Conservation (phyloP, 2,797 vertebrate genomes). For the Antennarius maculatus region DNA sequence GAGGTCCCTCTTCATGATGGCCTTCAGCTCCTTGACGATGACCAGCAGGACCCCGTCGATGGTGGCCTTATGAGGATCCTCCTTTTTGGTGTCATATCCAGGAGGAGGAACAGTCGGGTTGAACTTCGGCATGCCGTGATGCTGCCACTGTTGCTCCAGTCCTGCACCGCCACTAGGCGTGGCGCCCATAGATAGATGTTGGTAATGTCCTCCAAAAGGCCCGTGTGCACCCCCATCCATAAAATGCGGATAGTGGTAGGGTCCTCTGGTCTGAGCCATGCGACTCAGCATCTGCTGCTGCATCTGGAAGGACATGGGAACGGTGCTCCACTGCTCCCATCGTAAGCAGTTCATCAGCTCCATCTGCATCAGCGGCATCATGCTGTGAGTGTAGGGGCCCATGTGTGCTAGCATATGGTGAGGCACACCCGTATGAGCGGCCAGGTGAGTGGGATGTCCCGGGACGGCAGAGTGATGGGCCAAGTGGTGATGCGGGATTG, state of each 20-base stretch:
- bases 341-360: slow-evolving; percentile 92
- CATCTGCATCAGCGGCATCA: slow-evolving; percentile 92
- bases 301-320: slow-evolving; percentile 99
- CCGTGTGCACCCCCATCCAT: slow-evolving; percentile 77
- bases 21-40: slow-evolving; percentile 96
- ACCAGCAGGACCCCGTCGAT: slow-evolving; percentile 95
- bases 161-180: slow-evolving; percentile 58
- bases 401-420: slow-evolving; percentile 88
- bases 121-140: slow-evolving; percentile 89
- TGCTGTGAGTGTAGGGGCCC: slow-evolving; percentile 85
- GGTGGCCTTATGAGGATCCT: slow-evolving; percentile 97
- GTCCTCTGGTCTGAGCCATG: slow-evolving; percentile 91
- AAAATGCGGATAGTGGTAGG: slow-evolving; percentile 89
- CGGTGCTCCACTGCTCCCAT: slow-evolving; percentile 91
- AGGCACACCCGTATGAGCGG: slow-evolving; percentile 82
- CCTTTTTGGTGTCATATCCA: slow-evolving; percentile 92
- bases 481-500: slow-evolving; percentile 84
- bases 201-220: slow-evolving; percentile 88
- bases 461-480: slow-evolving; percentile 82
- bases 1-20: slow-evolving; percentile 98
- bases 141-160: slow-evolving; percentile 90
- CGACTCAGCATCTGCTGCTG: slow-evolving; percentile 98
- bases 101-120: slow-evolving; percentile 96
- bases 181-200: slow-evolving; percentile 82
- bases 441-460: slow-evolving; percentile 82